Evolutionary conservation across 2,113 vertebrate genomes (phyloP), one percentile per base, ranked within the genome.

Genomic region (Antigone vipio): DNA sequence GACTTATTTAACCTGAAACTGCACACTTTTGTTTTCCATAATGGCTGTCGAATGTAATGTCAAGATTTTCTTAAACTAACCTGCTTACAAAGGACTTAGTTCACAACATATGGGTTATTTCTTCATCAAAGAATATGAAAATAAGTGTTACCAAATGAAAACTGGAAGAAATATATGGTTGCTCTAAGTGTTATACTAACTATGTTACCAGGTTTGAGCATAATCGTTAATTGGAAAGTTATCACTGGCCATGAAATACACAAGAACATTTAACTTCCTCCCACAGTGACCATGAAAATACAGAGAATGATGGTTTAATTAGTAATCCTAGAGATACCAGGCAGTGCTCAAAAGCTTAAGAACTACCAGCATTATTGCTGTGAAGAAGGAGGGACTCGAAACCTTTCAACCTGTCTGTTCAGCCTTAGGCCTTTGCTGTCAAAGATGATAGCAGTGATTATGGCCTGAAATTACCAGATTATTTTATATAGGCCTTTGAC

Each of bases 301-400:
- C 49, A 3, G 93, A 96, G 92, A 93, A 50, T 45, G 91, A 83
- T 96, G 80, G 92, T 77, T 95, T 98, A 87, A 95, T 92, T 74
- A 93, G 94, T 56, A 93, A 96, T 83, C 90, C 93, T 76, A 79
- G 72, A 92, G 62, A 94, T 89, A 67, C 42, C 68, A 81, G 73
- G 74, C 63, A 67, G 32, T 68, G 77, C 93, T 74, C 42, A 35
- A 17, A 94, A 96, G 68, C 88, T 68, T 7, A 76, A 74, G 77
- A 72, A 24, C 85, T 67, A 68, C 73, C 74, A 95, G 59, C 35
- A 24, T 34, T 56, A 58, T 40, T 64, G 62, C 94, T 59, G 77
- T 14, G 62, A 47, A 74, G 81, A 74, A 92, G 56, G 74, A 91
- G 58, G 50, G 50, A 64, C 66, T 87, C 19, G 2, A 75, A 87